Base-by-base conservation (phyloP, 2,888 invertebrate genomes). In the Cheiracanthium punctorium region DNA sequence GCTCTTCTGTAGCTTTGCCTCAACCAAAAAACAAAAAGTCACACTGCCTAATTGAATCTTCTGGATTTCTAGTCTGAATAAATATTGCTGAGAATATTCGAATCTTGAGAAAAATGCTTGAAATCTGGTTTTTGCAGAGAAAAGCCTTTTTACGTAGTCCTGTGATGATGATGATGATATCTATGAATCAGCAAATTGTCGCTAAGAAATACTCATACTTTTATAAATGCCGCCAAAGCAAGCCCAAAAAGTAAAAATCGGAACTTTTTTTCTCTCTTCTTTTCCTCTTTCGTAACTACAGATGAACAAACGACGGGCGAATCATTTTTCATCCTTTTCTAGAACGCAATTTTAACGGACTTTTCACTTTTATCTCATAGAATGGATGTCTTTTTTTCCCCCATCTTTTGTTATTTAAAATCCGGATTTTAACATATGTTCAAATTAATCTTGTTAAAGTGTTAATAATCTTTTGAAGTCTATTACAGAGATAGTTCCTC, bases 401-500 rank as follows among this genome's bases (percentile, higher is more conserved):
- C 24, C 37, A 37, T 37, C 58, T 58, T 58, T 24, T 58, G 24
- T 12, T 24, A 24, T 24, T 58, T 24, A 24, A 58, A 58, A 24
- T 58, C 20, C 58, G 24, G 24, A 58, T 58, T 58, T 58, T 20
- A 58, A 24, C 20, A 58, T 58, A 58, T 58, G 58, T 58, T 58
- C 58, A 24, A 24, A 58, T 58, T 58, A 58, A 58, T 58, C 58
- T 58, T 24, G 58, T 58, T 58, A 58, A 58, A 24, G 24, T 24
- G 58, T 58, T 58, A 58, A 58, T 58, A 58, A 24, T 24, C 24
- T 58, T 58, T 24, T 17, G 58, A 58, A 58, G 58, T 58, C 58
- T 58, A 24, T 58, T 58, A 58, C 14, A 24, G 58, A 24, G 58
- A 20, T 58, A 24, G 58, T 58, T 58, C 37, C 37, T 58, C 24